phyloP scores from a whole-genome alignment of 2,113 vertebrate species.

The Epinephelus cyanopodus region DNA sequence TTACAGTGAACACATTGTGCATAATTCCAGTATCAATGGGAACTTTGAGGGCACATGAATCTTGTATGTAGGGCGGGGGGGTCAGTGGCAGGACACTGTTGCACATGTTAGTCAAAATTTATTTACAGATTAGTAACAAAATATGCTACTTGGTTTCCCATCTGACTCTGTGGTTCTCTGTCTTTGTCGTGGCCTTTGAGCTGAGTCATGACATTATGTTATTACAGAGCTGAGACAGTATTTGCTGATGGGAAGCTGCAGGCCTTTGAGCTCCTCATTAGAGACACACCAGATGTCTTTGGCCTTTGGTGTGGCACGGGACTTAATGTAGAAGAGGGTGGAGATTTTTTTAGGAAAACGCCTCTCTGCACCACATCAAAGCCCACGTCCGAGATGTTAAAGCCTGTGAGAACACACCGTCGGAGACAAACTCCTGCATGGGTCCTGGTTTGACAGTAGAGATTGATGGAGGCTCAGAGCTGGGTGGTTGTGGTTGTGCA shows the following conservation, averaged over 20 bases:
- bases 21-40: background rate
- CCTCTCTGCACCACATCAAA: constrained; percentile 25
- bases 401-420: constrained; percentile 13
- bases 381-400: background rate
- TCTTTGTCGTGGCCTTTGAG: background rate
- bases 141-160: background rate
- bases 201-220: background rate
- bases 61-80: too few species aligned
- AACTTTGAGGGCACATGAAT: too few species aligned
- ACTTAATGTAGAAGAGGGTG: background rate
- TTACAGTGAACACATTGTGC: too few species aligned
- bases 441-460: background rate
- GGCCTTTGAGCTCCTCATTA: constrained; percentile 26
- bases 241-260: constrained; percentile 22
- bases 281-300: constrained; percentile 28
- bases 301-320: constrained; percentile 33
- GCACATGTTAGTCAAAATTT: background rate
- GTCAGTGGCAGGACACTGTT: background rate
- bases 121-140: background rate
- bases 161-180: background rate
- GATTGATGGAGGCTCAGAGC: background rate
- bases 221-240: background rate
- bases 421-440: background rate
- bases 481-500: background rate
- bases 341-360: constrained; percentile 5